Base-by-base conservation (phyloP, 2,113 vertebrate species). In the Upupa epops region DNA sequence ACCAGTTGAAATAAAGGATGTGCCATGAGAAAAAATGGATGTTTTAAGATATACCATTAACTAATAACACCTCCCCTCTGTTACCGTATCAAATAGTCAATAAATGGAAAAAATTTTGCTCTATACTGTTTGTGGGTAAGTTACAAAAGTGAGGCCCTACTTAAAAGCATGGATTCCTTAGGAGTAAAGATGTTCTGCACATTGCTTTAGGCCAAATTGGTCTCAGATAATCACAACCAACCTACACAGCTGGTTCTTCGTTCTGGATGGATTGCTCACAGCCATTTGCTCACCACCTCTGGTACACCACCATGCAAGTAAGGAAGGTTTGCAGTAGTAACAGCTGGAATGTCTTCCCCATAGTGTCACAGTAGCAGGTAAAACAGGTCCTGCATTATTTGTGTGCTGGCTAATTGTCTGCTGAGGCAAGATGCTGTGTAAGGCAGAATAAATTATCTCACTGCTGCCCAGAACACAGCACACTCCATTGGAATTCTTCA, bases 231-330 rank as follows among this genome's bases (percentile, higher is more conserved):
- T 90, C 79, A 80, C 66, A 85, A 46, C 18, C 82, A 90, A 48
- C 74, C 59, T 76, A 66, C 63, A 40, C 13, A 91, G 78, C 90
- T 80, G 66, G 89, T 66, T 94, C 52, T 82, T 84, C 93, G 90
- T 82, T 93, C 60, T 79, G 65, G 37, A 66, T 0, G 20, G 55
- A 84, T 76, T 42, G 40, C 40, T 42, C 40, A 63, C 78, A 76
- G 78, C 78, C 76, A 51, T 48, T 91, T 90, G 74, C 52, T 96
- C 78, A 90, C 40, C 37, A 31, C 48, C 61, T 68, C 63, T 1
- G 2, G 60, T 45, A 40, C 21, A 36, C 55, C 89, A 70, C n/a
- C 69, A 79, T 3, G 2, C 26, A 31, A 6, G 15, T 45, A 49
- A 66, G 24, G 54, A 78, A 55, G 63, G 74, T 48, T 84, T 88